phyloP scores from a whole-genome alignment of 2,888 invertebrate species.

The Rotaria macrura region DNA sequence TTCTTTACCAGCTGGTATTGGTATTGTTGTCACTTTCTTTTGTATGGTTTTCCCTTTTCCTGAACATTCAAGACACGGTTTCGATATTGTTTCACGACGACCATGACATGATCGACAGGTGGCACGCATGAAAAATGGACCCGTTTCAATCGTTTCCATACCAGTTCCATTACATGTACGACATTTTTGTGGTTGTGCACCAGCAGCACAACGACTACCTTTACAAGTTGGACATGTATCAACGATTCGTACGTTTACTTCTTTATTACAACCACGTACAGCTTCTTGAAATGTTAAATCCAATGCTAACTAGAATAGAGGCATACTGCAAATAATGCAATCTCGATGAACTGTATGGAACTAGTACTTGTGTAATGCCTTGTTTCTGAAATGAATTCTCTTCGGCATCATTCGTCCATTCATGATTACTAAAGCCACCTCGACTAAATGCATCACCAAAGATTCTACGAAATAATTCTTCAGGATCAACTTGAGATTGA shows the following conservation, averaged over 20 bases:
- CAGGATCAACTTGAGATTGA: conserved; percentile 81
- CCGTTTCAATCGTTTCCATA: conserved; percentile 60
- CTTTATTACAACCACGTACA: conserved; percentile 86
- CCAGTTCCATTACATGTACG: conserved; percentile 89
- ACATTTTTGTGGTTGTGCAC: conserved; percentile 78
- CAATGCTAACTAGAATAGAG: conserved; percentile 50
- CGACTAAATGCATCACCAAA: conserved; percentile 56
- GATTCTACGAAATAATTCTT: conserved; percentile 76
- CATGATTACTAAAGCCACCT: conserved; percentile 61
- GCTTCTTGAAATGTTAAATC: conserved; percentile 82
- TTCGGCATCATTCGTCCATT: background rate
- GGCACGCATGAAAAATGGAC: conserved; percentile 90
- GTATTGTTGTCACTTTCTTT: conserved; percentile 74
- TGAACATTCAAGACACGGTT: conserved; percentile 79
- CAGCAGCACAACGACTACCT: conserved; percentile 74
- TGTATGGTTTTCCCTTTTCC: conserved; percentile 83
- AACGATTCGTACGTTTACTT: conserved; percentile 75
- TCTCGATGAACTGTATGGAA: no score
- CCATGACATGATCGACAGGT: conserved; percentile 67
- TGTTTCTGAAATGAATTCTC: background rate
- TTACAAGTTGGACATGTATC: conserved; percentile 80
- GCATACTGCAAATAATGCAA: no score
- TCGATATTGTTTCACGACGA: conserved; percentile 71
- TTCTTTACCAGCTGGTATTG: conserved; percentile 67
- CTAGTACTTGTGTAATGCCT: background rate